A percentile compares a stretch with the other conserved stretches of the same genome.
These are phyloP conservation scores for Caradrina kadenii DNA, from an alignment of 2,888 invertebrate species.

Conservation along the genomic window DNA sequence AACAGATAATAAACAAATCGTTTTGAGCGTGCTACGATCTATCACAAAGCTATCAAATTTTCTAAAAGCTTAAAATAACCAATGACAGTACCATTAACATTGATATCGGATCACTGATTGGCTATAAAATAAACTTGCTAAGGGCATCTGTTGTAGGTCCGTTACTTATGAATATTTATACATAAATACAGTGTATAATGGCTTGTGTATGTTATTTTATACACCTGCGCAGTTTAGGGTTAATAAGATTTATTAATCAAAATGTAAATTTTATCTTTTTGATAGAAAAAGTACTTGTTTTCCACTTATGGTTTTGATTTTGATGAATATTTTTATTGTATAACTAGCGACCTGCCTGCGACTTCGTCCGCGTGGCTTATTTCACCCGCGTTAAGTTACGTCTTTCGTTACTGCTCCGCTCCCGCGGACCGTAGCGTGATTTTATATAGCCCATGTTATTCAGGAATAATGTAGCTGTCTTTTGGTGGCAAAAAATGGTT, in stretches of 20 bases:
- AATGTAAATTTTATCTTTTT: slow-evolving; percentile 3
- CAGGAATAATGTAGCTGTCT: no score
- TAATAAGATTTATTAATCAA: slow-evolving; percentile 22
- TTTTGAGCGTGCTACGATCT: slow-evolving; percentile 22
- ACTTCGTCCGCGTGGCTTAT: no score
- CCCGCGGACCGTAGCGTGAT: no score
- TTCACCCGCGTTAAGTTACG: no score
- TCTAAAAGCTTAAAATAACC: slow-evolving; percentile 47
- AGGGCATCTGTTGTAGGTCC: slow-evolving; percentile 34
- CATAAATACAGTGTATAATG: slow-evolving; percentile 16
- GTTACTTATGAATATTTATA: slow-evolving; percentile 62
- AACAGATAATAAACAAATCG: slow-evolving; percentile 14
- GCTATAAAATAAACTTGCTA: slow-evolving; percentile 25
- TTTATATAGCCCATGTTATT: no score
- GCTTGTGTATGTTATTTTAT: slow-evolving; percentile 17
- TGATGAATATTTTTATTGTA: background rate
- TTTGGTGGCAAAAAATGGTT: no score
- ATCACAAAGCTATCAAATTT: slow-evolving; percentile 50
- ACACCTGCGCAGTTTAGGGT: slow-evolving; percentile 22
- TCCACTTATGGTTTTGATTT: background rate
- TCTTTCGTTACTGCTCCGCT: no score
- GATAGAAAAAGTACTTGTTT: background rate
- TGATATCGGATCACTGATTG: slow-evolving; percentile 30
- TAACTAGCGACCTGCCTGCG: no score
- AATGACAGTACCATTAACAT: slow-evolving; percentile 44